phyloP scores from a whole-genome alignment of 2,113 vertebrate genomes.

The Heptranchias perlo region DNA sequence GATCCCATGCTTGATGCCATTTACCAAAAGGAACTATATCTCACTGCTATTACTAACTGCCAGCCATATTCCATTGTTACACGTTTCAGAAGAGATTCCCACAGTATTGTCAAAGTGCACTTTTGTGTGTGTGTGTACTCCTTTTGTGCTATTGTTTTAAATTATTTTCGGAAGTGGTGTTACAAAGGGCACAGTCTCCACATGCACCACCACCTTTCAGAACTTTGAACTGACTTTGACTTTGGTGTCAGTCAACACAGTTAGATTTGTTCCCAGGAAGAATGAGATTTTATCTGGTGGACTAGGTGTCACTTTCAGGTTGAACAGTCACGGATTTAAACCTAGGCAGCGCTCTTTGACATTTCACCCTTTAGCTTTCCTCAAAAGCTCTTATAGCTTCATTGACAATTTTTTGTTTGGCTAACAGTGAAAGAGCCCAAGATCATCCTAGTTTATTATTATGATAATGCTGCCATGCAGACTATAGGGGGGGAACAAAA shows the following conservation, averaged over 20 bases:
- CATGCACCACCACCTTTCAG: constrained; percentile 68
- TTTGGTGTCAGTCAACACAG: constrained; percentile 66
- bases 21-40: neutral
- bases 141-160: constrained; percentile 33
- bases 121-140: neutral
- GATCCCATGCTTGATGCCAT: neutral
- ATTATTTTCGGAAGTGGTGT: constrained; percentile 64
- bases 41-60: neutral
- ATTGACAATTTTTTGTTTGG: constrained; percentile 69
- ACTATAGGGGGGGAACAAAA: constrained; percentile 62
- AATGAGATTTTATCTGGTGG: constrained; percentile 72
- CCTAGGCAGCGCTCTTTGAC: constrained; percentile 64
- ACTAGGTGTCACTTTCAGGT: constrained; percentile 69
- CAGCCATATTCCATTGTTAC: neutral
- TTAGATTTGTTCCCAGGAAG: constrained; percentile 70
- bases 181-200: constrained; percentile 68
- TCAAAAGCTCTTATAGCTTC: constrained; percentile 68
- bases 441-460: constrained; percentile 75
- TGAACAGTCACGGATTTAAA: constrained; percentile 74
- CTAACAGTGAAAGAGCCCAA: constrained; percentile 73
- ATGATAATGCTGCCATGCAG: constrained; percentile 70
- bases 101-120: constrained; percentile 13
- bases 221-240: constrained; percentile 63
- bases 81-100: constrained; percentile 3
- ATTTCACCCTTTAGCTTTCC: constrained; percentile 61